These are phyloP conservation scores for Pegoplata infirma DNA, from an alignment of 2,888 invertebrate species.

Conservation along the genomic window DNA sequence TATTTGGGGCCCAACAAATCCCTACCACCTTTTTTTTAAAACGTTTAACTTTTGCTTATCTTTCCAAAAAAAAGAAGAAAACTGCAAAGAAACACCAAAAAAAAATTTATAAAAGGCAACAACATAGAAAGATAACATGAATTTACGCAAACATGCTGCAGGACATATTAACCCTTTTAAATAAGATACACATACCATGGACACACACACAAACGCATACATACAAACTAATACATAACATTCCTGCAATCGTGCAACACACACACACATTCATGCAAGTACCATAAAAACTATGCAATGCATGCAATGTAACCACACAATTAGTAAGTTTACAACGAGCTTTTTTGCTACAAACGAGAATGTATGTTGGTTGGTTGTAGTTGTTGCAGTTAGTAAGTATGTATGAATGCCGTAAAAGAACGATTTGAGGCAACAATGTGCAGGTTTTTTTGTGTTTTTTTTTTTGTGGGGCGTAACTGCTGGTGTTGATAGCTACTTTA, in stretches of 20 bases:
- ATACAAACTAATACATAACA: too few relatives aligned
- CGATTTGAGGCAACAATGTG: slow-evolving; percentile 45
- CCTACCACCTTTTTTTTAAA: slow-evolving; percentile 40
- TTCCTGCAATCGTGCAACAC: too few relatives aligned
- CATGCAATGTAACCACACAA: slow-evolving; percentile 59
- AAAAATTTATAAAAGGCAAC: too few relatives aligned
- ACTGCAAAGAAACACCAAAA: too few relatives aligned
- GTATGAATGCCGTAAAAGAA: slow-evolving; percentile 7
- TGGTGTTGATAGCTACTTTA: slow-evolving; percentile 61
- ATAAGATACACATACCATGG: background rate
- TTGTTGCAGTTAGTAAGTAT: background rate
- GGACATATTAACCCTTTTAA: slow-evolving; percentile 29
- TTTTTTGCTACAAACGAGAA: slow-evolving; percentile 14
- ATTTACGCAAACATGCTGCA: slow-evolving; percentile 47
- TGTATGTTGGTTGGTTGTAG: background rate
- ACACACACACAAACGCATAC: too few relatives aligned
- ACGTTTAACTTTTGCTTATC: slow-evolving; percentile 48
- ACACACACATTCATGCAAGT: background rate
- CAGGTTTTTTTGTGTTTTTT: slow-evolving; percentile 31
- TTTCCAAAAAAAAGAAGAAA: background rate
- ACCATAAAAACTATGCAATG: slow-evolving; percentile 17
- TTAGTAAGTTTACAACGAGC: slow-evolving; percentile 55
- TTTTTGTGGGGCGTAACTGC: slow-evolving; percentile 56
- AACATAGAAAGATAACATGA: slow-evolving; percentile 33
- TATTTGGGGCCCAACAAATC: slow-evolving; percentile 39